These are phyloP conservation scores for Scaptomyza caliginosa DNA, from an alignment of 2,888 invertebrate genomes.

Conservation along the genomic window DNA sequence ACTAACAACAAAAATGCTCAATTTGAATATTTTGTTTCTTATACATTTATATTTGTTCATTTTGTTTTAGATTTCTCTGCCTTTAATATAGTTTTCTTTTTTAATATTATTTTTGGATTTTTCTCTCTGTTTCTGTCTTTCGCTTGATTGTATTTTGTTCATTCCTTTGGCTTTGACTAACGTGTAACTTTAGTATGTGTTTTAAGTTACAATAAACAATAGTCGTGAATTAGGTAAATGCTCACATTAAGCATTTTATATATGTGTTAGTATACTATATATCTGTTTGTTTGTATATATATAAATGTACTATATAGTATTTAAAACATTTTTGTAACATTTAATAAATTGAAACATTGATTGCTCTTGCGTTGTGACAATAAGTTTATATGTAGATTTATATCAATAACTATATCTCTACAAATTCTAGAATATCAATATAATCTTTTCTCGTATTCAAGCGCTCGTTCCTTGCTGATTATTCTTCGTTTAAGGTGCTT, in stretches of 20 bases:
- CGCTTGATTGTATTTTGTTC: constrained; percentile 1
- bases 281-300: constrained; percentile 13
- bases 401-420: constrained; percentile 14
- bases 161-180: constrained; percentile 37
- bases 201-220: constrained; percentile 27
- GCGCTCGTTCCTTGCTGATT: constrained; percentile 47
- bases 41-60: neutral
- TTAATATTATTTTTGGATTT: neutral
- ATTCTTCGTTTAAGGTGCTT: constrained; percentile 44
- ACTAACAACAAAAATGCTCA: constrained; percentile 1
- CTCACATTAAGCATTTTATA: constrained; percentile 13
- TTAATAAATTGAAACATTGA: constrained; percentile 74
- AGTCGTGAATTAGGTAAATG: constrained; percentile 22
- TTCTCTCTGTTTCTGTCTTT: neutral
- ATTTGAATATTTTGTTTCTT: neutral
- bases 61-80: neutral
- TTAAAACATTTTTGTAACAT: constrained; percentile 61
- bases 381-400: constrained; percentile 38
- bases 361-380: constrained; percentile 76
- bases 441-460: constrained; percentile 19
- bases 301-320: constrained; percentile 23
- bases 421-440: constrained; percentile 21
- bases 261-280: constrained; percentile 9
- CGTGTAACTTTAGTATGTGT: constrained; percentile 49
- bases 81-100: neutral